phyloP scores from a whole-genome alignment of 2,888 invertebrate genomes.

The Drosophila austrosaltans region DNA sequence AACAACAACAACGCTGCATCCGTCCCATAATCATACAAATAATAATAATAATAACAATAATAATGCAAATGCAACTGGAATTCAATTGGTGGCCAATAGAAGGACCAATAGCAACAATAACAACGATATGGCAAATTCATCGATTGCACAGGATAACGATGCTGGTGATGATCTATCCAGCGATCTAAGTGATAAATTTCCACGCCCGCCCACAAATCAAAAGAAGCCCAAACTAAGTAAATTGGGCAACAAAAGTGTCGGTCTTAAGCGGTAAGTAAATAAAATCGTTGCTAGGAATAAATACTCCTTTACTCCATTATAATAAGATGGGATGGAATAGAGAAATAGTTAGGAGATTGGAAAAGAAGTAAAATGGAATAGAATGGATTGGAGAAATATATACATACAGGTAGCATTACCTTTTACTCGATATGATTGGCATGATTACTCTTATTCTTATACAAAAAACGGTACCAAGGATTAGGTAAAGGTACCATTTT shows the following conservation, averaged over 20 bases:
- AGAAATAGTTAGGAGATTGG: no score
- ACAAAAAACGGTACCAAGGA: no score
- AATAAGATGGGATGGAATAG: no score
- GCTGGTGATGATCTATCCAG: conserved; percentile 68
- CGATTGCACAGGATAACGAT: conserved; percentile 39
- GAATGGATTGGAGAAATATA: no score
- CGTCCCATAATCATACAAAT: conserved; percentile 58
- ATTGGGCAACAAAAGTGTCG: conserved; percentile 81
- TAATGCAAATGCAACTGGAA: conserved; percentile 19
- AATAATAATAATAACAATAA: conserved; percentile 66
- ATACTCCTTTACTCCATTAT: no score
- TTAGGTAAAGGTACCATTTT: no score
- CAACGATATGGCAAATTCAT: conserved; percentile 54
- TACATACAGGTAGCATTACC: no score
- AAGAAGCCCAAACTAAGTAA: conserved; percentile 82
- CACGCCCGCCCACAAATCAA: conserved; percentile 70
- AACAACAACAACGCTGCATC: conserved; percentile 55
- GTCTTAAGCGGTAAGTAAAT: conserved; percentile 80
- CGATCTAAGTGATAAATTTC: conserved; percentile 78
- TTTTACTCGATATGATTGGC: no score
- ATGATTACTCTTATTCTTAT: no score
- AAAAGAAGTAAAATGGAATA: no score
- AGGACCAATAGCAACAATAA: conserved; percentile 67
- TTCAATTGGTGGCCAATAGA: conserved; percentile 25
- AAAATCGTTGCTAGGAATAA: not conserved